Conservation (phyloP, 2,797 vertebrate species). For the Phrynocephalus vlangalii region DNA sequence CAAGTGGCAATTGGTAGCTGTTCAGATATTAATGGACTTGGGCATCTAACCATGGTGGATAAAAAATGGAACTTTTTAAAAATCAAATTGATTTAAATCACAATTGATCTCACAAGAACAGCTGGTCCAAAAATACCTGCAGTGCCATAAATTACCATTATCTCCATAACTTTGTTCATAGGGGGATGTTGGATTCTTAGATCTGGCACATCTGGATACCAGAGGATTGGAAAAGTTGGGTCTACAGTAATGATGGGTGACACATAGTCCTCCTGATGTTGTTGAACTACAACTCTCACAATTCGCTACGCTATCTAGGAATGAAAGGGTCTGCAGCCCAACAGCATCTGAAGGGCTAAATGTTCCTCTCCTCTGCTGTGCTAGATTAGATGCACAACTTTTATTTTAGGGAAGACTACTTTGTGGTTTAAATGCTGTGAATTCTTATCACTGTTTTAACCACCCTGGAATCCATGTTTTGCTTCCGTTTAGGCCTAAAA, state of each 20-base stretch:
- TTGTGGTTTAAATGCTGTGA: neutral
- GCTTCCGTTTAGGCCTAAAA: conserved; percentile 22
- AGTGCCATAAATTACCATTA: neutral
- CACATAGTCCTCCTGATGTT: neutral
- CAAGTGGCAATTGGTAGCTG: neutral
- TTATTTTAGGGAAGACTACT: too few species aligned
- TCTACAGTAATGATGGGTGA: too few species aligned
- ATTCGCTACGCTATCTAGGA: neutral
- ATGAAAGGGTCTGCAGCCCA: neutral
- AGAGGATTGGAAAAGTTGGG: neutral
- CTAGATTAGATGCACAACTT: neutral
- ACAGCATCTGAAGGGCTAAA: neutral
- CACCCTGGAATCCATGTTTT: neutral
- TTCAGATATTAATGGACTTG: neutral
- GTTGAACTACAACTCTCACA: neutral
- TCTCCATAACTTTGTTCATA: neutral
- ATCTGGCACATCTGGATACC: neutral
- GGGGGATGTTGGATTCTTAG: neutral
- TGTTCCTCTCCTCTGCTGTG: neutral
- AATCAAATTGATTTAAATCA: too few species aligned
- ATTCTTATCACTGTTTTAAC: neutral
- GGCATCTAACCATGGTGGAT: too few species aligned
- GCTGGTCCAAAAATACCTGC: neutral
- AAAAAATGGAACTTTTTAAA: too few species aligned
- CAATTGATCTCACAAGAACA: too few species aligned